Conservation (phyloP, 2,888 invertebrate genomes). For the Caenorhabditis sinica region DNA sequence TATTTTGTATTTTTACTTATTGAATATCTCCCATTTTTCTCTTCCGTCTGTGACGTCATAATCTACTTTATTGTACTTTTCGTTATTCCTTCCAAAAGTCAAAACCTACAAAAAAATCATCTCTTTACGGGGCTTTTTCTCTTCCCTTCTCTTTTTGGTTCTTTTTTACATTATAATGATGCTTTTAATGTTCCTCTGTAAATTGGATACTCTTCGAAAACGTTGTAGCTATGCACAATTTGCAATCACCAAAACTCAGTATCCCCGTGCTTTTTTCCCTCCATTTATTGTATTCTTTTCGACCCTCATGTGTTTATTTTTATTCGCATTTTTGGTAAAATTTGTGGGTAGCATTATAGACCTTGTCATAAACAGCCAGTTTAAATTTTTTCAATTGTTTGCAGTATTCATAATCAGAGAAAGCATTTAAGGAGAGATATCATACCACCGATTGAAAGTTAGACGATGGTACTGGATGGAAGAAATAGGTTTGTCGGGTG, state of each 20-base stretch:
- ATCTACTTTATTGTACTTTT: slow-evolving; percentile 23
- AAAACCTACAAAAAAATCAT: slow-evolving; percentile 54
- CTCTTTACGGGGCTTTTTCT: slow-evolving; percentile 38
- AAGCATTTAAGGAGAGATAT: background rate
- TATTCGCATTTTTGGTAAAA: slow-evolving; percentile 36
- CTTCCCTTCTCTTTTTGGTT: slow-evolving; percentile 36
- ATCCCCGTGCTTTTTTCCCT: slow-evolving; percentile 35
- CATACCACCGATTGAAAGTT: slow-evolving; percentile 17
- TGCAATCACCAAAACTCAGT: slow-evolving; percentile 9
- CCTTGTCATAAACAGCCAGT: slow-evolving; percentile 1
- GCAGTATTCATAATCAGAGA: background rate
- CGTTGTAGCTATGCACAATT: slow-evolving; percentile 63
- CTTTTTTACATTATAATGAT: slow-evolving; percentile 5
- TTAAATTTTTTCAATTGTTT: slow-evolving; percentile 3
- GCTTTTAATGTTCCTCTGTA: slow-evolving; percentile 15
- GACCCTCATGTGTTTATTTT: background rate
- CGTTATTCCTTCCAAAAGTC: slow-evolving; percentile 11
- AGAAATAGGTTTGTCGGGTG: slow-evolving; percentile 60
- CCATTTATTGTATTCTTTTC: background rate
- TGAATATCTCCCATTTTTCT: background rate
- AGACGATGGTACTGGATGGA: slow-evolving; percentile 28
- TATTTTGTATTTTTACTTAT: slow-evolving; percentile 31
- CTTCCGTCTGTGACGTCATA: slow-evolving; percentile 58
- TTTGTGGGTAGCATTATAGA: slow-evolving; percentile 34
- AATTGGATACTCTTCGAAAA: slow-evolving; percentile 22